Evolutionary conservation across 64 coral and sea anemone species (phyloP).

Genomic region (Anthopleura sola): DNA sequence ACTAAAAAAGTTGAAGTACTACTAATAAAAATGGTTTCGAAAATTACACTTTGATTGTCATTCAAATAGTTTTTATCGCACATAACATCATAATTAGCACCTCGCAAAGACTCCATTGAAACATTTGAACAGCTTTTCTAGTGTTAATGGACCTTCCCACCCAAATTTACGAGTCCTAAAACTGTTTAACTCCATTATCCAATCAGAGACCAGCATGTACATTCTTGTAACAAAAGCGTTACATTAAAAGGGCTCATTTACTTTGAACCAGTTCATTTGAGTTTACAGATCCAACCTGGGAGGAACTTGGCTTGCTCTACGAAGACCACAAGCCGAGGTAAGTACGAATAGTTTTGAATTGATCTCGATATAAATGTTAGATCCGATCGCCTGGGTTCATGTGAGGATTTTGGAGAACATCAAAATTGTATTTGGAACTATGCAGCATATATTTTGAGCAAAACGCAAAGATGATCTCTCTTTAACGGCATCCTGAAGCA

Average conservation of each 20-base stretch:
- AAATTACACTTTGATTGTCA: background rate
- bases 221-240: background rate
- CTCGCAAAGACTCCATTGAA: background rate
- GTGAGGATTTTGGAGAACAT: too few relatives aligned
- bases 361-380: background rate
- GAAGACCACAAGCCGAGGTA: background rate
- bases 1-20: background rate
- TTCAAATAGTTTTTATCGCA: background rate
- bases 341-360: background rate
- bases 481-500: too few relatives aligned
- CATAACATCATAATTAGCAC: background rate
- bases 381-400: too few relatives aligned
- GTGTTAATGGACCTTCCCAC: background rate
- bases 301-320: background rate
- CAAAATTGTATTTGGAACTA: too few relatives aligned
- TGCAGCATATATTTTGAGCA: too few relatives aligned
- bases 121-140: constrained; percentile 1
- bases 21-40: background rate
- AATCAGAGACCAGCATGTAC: background rate
- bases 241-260: background rate
- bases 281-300: background rate
- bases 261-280: background rate
- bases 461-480: too few relatives aligned
- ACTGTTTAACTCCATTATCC: background rate
- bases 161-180: background rate